phyloP scores from a whole-genome alignment of 2,797 vertebrate genomes.

The Bradypus variegatus region DNA sequence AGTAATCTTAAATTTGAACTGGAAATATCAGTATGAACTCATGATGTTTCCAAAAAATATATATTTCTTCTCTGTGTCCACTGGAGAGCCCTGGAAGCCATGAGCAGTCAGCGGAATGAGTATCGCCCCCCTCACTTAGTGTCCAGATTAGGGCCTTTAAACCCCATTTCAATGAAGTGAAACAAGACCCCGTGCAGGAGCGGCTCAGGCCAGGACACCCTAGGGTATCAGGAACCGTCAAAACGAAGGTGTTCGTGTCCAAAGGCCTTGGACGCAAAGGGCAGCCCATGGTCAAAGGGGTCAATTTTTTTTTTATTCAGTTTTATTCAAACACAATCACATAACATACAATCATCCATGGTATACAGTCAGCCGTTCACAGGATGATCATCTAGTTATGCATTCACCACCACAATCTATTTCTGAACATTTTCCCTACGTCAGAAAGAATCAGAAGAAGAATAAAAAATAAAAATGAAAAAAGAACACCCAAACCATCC shows the following conservation, averaged over 20 bases:
- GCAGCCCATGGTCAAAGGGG: background rate
- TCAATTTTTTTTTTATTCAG: too few species aligned
- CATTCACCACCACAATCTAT: too few species aligned
- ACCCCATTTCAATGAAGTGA: background rate
- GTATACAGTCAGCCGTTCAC: too few species aligned
- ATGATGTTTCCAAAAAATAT: background rate
- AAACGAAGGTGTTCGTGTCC: background rate
- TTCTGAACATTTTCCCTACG: too few species aligned
- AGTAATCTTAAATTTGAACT: slow-evolving; percentile 1
- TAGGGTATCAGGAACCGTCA: background rate
- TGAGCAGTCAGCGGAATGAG: background rate
- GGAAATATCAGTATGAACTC: background rate
- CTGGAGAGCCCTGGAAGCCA: background rate
- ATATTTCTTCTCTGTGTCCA: background rate
- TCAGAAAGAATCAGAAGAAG: too few species aligned
- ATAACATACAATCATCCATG: too few species aligned
- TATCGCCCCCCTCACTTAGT: background rate
- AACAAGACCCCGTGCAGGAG: background rate
- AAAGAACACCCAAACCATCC: too few species aligned
- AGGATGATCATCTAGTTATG: too few species aligned
- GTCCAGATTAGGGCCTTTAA: background rate
- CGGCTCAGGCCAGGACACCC: background rate
- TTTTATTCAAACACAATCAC: too few species aligned
- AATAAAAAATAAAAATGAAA: too few species aligned
- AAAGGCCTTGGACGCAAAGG: background rate